Base-by-base conservation (phyloP, 2,113 vertebrate species). In the Crypturellus undulatus region DNA sequence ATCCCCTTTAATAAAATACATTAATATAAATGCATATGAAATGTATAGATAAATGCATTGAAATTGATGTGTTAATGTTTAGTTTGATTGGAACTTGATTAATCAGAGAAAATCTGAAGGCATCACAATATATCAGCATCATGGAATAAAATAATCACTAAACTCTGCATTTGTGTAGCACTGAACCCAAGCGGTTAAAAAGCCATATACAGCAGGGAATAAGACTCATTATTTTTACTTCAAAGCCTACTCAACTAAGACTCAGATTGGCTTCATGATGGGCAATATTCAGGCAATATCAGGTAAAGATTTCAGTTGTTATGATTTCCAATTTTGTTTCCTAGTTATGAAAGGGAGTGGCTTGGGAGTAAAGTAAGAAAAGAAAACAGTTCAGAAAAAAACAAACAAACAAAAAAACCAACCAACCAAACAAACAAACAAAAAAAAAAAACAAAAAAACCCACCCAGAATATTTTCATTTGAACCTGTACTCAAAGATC, bases 1-100 rank as follows among this genome's bases (percentile, higher is more conserved):
- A 86, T 96, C 93, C 94, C 94, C 17, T 81, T 95, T 78, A n/a
- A 34, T 8, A 80, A 72, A 64, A 40, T 28, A 93, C n/a, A 95
- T 62, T 68, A 73, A 92, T 92, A 96, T 14, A 90, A 87, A 91
- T 86, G 94, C 2, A 30, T 58, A 93, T n/a, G 58, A 94, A 83
- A 92, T 40, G 25, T 40, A 43, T 47, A 92, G 90, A 70, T 90
- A 95, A 88, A 78, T 86, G 91, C 58, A 58, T 52, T 88, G 65
- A 93, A 72, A 94, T 68, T 64, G 19, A 45, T 90, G 52, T 68
- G 34, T 62, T 93, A 88, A 72, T 68, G 58, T 45, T 40, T 69
- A 69, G 18, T 58, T 86, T 72, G 40, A 94, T 77, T 40, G 93
- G 63, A 93, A 90, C n/a, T 43, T 25, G 12, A 79, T 89, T 79